phyloP scores from a whole-genome alignment of 2,797 vertebrate genomes.

The Eleutherodactylus coqui region DNA sequence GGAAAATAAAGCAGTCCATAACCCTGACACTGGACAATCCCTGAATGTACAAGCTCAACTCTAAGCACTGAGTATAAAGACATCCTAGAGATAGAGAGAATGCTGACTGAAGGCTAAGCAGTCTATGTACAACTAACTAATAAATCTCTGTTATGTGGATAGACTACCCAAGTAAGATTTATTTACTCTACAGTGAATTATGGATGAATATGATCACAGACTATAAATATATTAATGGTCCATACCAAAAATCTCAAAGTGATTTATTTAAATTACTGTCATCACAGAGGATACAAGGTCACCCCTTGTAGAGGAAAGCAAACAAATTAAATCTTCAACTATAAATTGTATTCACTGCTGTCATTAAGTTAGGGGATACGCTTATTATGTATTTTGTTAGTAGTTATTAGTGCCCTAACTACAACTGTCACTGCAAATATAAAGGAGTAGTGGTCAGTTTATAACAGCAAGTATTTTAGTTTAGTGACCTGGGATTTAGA shows the following conservation, averaged over 20 bases:
- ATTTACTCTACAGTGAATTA: neutral
- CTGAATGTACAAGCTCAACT: neutral
- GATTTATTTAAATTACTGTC: constrained; percentile 21
- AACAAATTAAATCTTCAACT: neutral
- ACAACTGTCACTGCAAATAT: neutral
- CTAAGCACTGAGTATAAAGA: neutral
- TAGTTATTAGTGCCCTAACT: neutral
- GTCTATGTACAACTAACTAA: neutral
- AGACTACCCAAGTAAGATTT: neutral
- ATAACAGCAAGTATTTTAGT: neutral
- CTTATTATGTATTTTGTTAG: constrained; percentile 9
- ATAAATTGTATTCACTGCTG: neutral
- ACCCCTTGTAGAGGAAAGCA: neutral
- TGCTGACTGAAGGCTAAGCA: neutral
- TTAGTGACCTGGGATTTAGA: too few species aligned
- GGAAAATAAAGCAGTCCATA: too few species aligned
- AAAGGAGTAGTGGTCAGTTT: neutral
- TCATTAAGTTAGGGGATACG: neutral
- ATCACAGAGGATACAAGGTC: constrained; percentile 1
- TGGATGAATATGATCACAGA: neutral
- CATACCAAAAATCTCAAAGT: neutral
- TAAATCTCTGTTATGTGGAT: neutral
- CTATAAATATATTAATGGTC: constrained; percentile 2
- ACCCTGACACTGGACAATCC: neutral
- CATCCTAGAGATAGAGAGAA: neutral